Conservation (phyloP, 2,888 invertebrate genomes). For the Nomada lathburiana region DNA sequence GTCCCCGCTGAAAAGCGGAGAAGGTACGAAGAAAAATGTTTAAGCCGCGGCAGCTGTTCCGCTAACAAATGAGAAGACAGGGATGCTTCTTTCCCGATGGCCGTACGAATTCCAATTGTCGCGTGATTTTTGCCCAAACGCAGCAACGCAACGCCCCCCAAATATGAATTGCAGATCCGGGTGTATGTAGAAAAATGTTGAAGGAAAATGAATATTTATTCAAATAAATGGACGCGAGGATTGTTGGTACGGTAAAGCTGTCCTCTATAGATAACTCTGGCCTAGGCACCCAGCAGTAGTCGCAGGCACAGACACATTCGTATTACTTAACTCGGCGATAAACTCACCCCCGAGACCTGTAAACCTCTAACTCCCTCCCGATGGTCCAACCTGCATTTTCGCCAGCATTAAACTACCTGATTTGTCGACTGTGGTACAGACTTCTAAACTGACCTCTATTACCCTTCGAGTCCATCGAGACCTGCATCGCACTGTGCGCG, state of each 20-base stretch:
- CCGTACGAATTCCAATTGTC: slow-evolving; percentile 3
- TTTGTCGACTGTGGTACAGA: slow-evolving; percentile 73
- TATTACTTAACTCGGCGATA: slow-evolving; percentile 86
- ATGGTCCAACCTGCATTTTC: slow-evolving; percentile 76
- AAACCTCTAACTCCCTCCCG: slow-evolving; percentile 76
- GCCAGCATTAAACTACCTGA: slow-evolving; percentile 75
- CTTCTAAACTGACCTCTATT: slow-evolving; percentile 69
- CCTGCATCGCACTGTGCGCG: slow-evolving; percentile 10
- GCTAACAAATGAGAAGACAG: neutral
- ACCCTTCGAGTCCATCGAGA: slow-evolving; percentile 63
- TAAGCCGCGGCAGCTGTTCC: neutral
- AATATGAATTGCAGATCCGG: neutral
- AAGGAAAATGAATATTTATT: slow-evolving; percentile 78
- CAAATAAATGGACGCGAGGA: slow-evolving; percentile 76
- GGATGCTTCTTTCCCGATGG: neutral
- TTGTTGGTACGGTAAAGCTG: slow-evolving; percentile 76
- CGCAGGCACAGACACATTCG: slow-evolving; percentile 83
- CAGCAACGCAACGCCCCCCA: neutral
- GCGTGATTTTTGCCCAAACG: slow-evolving; percentile 2
- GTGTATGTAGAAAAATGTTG: slow-evolving; percentile 28
- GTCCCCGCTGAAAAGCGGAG: slow-evolving; percentile 44
- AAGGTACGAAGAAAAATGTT: slow-evolving; percentile 49
- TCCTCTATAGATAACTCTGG: slow-evolving; percentile 79
- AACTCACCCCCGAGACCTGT: slow-evolving; percentile 82
- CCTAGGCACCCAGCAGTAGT: slow-evolving; percentile 74